These are phyloP conservation scores for Idaea biselata DNA, from an alignment of 2,888 invertebrate species.

Conservation along the genomic window DNA sequence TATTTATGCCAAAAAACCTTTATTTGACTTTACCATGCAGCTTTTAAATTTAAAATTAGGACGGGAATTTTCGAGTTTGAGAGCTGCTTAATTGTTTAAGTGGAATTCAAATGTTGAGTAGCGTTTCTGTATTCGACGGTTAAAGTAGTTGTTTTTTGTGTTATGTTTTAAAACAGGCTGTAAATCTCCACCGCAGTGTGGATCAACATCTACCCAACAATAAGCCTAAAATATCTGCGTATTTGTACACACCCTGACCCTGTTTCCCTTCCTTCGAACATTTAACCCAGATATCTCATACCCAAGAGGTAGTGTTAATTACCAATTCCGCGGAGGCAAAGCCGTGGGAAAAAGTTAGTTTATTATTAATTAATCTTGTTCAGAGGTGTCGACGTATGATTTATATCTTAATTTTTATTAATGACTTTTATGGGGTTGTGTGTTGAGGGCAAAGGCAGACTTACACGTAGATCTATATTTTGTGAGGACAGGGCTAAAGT, in stretches of 20 bases:
- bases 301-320: background rate
- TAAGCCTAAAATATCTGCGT: background rate
- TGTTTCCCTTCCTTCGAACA: background rate
- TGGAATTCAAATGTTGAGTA: no score
- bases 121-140: no score
- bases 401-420: constrained; percentile 24
- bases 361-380: constrained; percentile 20
- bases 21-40: no score
- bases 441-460: background rate
- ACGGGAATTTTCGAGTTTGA: no score
- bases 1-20: no score
- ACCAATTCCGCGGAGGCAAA: constrained; percentile 2
- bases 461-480: no score
- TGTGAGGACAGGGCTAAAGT: no score
- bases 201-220: background rate
- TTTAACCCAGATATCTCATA: background rate
- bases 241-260: background rate
- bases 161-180: background rate
- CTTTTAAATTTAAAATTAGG: no score
- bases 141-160: no score
- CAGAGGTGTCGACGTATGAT: constrained; percentile 21
- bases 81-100: no score
- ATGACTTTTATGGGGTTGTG: constrained; percentile 16
- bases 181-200: background rate
- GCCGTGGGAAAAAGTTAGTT: constrained; percentile 12